phyloP scores from a whole-genome alignment of 2,797 vertebrate species.

The Sorex maritimensis region DNA sequence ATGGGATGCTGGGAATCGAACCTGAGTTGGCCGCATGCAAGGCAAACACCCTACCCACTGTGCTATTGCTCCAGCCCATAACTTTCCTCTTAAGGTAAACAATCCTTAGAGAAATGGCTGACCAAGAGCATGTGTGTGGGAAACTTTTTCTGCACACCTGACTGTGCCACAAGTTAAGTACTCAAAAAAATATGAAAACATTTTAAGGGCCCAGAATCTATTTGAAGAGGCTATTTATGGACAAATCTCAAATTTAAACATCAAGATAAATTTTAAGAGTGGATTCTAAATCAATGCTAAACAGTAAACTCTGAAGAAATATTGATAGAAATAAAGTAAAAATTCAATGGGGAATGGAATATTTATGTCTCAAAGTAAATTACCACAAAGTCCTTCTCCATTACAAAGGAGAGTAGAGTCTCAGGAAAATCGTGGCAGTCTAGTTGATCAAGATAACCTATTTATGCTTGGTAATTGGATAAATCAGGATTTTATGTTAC shows the following conservation, averaged over 20 bases:
- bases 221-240: neutral
- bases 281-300: neutral
- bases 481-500: neutral
- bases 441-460: neutral
- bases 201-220: neutral
- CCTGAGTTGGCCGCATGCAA: too few species aligned
- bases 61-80: too few species aligned
- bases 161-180: neutral
- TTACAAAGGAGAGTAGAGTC: neutral
- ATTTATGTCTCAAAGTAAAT: constrained; percentile 32
- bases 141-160: too few species aligned
- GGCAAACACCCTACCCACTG: too few species aligned
- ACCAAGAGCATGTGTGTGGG: neutral
- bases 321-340: neutral
- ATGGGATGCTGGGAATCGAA: too few species aligned
- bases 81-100: neutral
- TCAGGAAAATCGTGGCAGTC: neutral
- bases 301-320: neutral
- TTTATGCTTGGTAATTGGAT: neutral
- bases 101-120: neutral
- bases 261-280: neutral
- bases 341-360: neutral
- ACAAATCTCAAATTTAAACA: neutral
- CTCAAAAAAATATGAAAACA: neutral
- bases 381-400: neutral